Evolutionary conservation across 2,113 vertebrate species (phyloP), one percentile per base, ranked within the genome.

Genomic region (Eira barbara): DNA sequence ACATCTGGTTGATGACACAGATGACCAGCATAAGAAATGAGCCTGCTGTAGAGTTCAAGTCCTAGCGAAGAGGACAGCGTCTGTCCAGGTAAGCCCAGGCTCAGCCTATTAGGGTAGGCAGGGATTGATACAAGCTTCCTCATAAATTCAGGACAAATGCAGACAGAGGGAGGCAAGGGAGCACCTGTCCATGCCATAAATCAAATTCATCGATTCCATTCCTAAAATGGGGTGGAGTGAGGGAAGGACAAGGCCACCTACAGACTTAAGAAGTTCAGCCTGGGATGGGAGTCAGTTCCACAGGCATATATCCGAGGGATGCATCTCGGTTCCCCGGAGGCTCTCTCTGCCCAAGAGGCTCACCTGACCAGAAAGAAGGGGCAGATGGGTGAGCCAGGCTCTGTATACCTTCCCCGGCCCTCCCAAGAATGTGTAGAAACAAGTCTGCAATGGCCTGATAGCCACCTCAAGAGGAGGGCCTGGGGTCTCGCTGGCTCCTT

Each of bases 371-470:
- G 23, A 18, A n/a, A 85, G 39, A 79, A 23, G 5, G 20, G n/a
- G 29, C 29, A 90, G 11, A 12, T 92, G 36, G 71, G n/a, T 74
- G 71, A 73, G 34, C 4, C 49, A 55, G 42, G 18, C 52, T 94
- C 49, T 69, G 7, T 0, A 3, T 2, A 0, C 4, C 2, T 87
- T 6, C 52, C 27, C 17, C 0, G 18, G 45, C 78, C 86, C 4
- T 47, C 76, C 12, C n/a, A 15, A 42, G 25, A 84, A 80, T 8
- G 31, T 34, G 2, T 10, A 69, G 6, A 63, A 36, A 23, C 6
- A n/a, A 23, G 18, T 59, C n/a, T 45, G 17, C 29, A 11, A 25
- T 0, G 1, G 6, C 0, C 14, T 7, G 63, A 39, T 1, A 31
- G 21, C 20, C 4, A 34, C 34, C 4, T 76, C 18, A 18, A 17